Percentiles rank a stretch among this genome's conserved stretches.
Conservation (phyloP, 2,113 vertebrate species). For the Psammodynastes pulverulentus region DNA sequence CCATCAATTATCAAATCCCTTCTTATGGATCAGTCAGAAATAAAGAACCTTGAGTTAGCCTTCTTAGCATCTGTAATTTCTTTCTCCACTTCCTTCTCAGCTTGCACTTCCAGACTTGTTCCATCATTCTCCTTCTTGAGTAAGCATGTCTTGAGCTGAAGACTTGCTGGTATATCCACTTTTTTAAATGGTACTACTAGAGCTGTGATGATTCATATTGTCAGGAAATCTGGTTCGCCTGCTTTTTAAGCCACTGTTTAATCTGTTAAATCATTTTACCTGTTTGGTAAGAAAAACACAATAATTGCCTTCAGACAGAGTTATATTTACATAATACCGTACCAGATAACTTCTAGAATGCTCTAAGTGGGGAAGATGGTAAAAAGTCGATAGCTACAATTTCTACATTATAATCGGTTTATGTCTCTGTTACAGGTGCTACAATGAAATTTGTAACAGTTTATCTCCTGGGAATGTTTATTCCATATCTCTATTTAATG, state of each 20-base stretch:
- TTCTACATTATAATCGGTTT: fast-evolving
- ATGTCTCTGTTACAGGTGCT: conserved; percentile 70
- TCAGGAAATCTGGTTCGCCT: not conserved
- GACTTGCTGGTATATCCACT: too few relatives aligned
- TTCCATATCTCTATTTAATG: conserved; percentile 87
- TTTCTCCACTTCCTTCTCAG: too few relatives aligned
- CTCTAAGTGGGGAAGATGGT: not conserved
- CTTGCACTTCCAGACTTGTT: too few relatives aligned
- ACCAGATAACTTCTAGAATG: not conserved
- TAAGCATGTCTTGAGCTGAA: too few relatives aligned
- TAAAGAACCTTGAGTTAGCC: not conserved
- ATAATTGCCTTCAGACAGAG: not conserved
- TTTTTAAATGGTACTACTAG: too few relatives aligned
- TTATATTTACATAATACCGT: not conserved
- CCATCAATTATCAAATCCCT: not conserved
- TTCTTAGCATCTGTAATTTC: not conserved
- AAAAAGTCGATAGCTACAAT: not conserved
- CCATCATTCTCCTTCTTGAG: too few relatives aligned
- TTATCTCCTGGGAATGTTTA: conserved; percentile 85
- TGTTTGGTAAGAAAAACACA: not conserved
- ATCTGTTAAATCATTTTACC: not conserved
- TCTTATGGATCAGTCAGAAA: not conserved
- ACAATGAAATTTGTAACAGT: conserved; percentile 79
- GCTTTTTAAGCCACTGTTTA: not conserved
- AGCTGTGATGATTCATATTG: not conserved